Evolutionary conservation across 2,888 invertebrate species (phyloP), one percentile per base, ranked within the genome.

Genomic region (Euplexia lucipara): DNA sequence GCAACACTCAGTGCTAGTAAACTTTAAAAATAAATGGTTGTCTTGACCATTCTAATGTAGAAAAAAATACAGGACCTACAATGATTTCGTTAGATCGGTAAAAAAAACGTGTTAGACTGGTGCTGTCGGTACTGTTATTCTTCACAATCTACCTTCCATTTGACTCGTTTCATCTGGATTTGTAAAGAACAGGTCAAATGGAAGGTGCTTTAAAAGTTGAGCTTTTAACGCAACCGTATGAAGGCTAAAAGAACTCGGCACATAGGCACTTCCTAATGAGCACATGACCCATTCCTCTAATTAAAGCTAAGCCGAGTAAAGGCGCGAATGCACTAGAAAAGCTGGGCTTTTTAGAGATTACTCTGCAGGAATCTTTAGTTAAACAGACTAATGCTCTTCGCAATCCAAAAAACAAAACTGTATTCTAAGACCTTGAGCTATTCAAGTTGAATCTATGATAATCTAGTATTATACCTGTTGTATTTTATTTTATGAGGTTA

Each of bases 201-300:
- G 34, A 39, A 49, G 26, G 37, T 0, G 37, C n/a, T 63, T 44
- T 26, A 39, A 51, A 53, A 53, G 66, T 39, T 16, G 6, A 14
- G 51, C 42, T 51, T 73, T 65, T 14, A 65, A 51, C 44, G 34
- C 26, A 44, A 37, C 18, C 30, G n/a, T 44, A 57, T 16, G 30
- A 16, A 32, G 16, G 35, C 34, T 70, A 32, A 61, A 61, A 56
- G 32, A 72, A 54, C 52, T 45, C 35, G 12, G 32, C 63, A 30
- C 63, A 39, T 52, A 26, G 26, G n/a, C 41, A 53, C 49, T 62
- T 62, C 42, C 72, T 76, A 76, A 72, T 62, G 72, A 70, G 77
- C 41, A 49, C 71, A 62, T 70, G 71, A 45, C 62, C 62, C 35
- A 53, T 61, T 70, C 57, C 72, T 63, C 30, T 77, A 77, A 71